Base-by-base conservation (phyloP, 2,888 invertebrate genomes). In the Aplocera efformata region DNA sequence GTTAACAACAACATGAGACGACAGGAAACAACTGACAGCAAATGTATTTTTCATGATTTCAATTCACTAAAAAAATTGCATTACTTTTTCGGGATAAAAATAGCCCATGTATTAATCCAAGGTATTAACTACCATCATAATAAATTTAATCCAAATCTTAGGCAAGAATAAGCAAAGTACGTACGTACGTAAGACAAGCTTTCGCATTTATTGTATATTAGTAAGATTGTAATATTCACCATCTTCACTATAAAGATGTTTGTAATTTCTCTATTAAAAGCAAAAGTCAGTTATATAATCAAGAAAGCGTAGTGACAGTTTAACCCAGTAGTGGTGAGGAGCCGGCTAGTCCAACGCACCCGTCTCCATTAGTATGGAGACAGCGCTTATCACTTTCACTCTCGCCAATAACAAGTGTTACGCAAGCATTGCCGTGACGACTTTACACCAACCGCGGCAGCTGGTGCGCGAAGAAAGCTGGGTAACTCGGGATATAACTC, bases 321-420 rank as follows among this genome's bases (percentile, higher is more conserved):
- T 76, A 82, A 78, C 79, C 78, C 73, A 79, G 72, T 75, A 73
- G 60, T 67, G 72, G 63, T 58, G 53, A 21, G 26, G 26, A 40
- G 32, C 10, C 56, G 60, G 64, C 58, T 58, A 66, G 71, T 65
- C 42, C 70, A 66, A 68, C 69, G 76, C 73, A 73, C 77, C 69
- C 76, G 72, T 65, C 72, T 68, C 80, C 77, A 83, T 86, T 83
- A 79, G 77, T 85, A 86, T 86, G 85, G 76, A 80, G 80, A 80
- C 81, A 74, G 77, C 72, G 71, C 71, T 72, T 69, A 71, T 69
- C 77, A 85, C 86, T 88, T 88, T 88, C 86, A 85, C 86, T 85
- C 78, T 85, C 83, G 67, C 64, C 69, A 76, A 79, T 71, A 80
- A 79, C 83, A 78, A 78, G 77, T 75, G 66, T 88, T 86, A 83